Evolutionary conservation across 2,888 invertebrate genomes (phyloP), one percentile per base, ranked within the genome.

Genomic region (Notodonta dromedarius): DNA sequence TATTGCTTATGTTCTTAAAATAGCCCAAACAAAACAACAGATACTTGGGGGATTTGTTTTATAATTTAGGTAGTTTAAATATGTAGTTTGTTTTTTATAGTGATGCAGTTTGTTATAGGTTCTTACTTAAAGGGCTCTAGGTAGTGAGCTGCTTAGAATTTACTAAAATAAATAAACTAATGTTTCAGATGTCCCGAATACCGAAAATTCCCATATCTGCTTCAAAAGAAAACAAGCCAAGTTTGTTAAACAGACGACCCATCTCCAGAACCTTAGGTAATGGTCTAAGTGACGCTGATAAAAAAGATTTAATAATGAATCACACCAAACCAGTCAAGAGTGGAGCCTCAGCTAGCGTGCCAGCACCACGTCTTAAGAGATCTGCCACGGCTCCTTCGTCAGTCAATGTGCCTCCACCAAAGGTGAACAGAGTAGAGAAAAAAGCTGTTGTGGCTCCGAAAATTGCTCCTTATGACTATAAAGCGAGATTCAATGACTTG

Each of bases 391-490:
- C 77, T 3, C 90, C 91, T 2, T 76, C 87, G 48, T 65, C 86
- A 48, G 58, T 84, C 7, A 70, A 75, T 56, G 70, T 82, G 6
- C 84, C 88, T 13, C 73, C 80, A 13, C 66, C 80, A 7, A 93
- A 91, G 79, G 69, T 83, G 14, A 71, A 78, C 7, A 94, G 90
- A 81, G 77, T 93, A 6, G 91, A 91, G 66, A 88, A 83, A 62
- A 94, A 93, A 70, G 74, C 78, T n/a, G 83, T 82, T 56, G 89
- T 85, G 24, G 92, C 93, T 4, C 95, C 95, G 59, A 94, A 95
- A 66, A 94, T 95, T 57, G 91, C 95, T 8, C 91, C 95, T 0
- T 95, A 96, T 83, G 96, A 96, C 77, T 95, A 94, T 68, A 95
- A 96, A 83, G 95, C 95, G 40, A 94, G 96, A 57, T 95, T 95